These are phyloP conservation scores for Sterna hirundo DNA, from an alignment of 2,113 vertebrate genomes.

Conservation along the genomic window DNA sequence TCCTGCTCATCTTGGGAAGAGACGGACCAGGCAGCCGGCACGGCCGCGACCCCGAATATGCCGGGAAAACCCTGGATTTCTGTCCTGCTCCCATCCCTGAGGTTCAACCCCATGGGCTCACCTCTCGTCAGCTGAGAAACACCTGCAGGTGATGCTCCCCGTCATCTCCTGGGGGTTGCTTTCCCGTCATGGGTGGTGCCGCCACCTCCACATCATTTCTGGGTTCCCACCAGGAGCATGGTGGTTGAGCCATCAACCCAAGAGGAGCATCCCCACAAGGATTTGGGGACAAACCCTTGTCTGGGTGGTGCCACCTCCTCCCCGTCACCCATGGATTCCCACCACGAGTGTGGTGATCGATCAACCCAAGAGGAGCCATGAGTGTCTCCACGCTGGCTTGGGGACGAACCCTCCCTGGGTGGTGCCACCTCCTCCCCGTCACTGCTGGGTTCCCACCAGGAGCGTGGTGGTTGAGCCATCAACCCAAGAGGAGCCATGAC, in stretches of 20 bases:
- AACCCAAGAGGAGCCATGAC: neutral
- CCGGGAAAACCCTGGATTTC: neutral
- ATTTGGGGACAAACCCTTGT: too few relatives aligned
- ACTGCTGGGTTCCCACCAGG: too few relatives aligned
- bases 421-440: too few relatives aligned
- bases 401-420: too few relatives aligned
- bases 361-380: too few relatives aligned
- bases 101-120: neutral
- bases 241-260: too few relatives aligned
- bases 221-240: neutral
- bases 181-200: neutral
- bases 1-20: neutral
- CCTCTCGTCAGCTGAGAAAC: neutral
- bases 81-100: neutral
- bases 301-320: too few relatives aligned
- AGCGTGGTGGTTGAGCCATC: too few relatives aligned
- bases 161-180: neutral
- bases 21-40: neutral
- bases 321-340: too few relatives aligned
- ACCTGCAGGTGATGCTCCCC: neutral
- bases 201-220: neutral
- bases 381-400: too few relatives aligned
- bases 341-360: too few relatives aligned
- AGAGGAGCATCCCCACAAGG: too few relatives aligned
- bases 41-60: neutral